phyloP scores from a whole-genome alignment of 2,797 vertebrate species.

The Buphagus erythrorhynchus region DNA sequence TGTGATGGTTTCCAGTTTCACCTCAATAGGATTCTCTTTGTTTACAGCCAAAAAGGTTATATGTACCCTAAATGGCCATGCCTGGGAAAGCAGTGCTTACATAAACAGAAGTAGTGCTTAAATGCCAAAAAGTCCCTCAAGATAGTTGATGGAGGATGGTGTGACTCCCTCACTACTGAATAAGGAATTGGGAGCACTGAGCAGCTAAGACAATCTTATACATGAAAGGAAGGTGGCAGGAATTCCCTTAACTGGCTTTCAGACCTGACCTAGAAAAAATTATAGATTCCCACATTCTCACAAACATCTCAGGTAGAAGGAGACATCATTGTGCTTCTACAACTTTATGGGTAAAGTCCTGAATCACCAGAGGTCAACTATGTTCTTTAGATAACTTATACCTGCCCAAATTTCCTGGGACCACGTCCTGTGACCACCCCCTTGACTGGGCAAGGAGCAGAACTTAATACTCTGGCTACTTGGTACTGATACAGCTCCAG shows the following conservation, averaged over 20 bases:
- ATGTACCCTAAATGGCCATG: neutral
- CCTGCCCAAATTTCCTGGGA: neutral
- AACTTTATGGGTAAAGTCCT: neutral
- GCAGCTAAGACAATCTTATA: neutral
- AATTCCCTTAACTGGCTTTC: neutral
- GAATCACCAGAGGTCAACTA: neutral
- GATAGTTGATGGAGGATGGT: neutral
- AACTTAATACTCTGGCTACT: neutral
- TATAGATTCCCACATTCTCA: neutral
- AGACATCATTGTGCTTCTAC: neutral
- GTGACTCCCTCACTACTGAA: neutral
- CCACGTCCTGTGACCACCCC: neutral
- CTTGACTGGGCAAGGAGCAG: neutral
- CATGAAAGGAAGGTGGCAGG: neutral
- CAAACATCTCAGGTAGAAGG: neutral
- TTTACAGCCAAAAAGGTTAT: slow-evolving; percentile 3
- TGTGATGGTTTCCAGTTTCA: slow-evolving; percentile 24
- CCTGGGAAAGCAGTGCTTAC: neutral
- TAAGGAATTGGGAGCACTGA: neutral
- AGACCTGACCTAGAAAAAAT: neutral
- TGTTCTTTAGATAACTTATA: neutral
- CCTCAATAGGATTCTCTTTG: neutral
- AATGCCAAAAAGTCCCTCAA: neutral
- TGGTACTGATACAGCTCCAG: neutral
- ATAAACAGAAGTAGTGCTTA: neutral